Percentiles rank a stretch among this genome's conserved stretches.
phyloP scores from a whole-genome alignment of 1,140 invertebrate species.

The Penaeus indicus region DNA sequence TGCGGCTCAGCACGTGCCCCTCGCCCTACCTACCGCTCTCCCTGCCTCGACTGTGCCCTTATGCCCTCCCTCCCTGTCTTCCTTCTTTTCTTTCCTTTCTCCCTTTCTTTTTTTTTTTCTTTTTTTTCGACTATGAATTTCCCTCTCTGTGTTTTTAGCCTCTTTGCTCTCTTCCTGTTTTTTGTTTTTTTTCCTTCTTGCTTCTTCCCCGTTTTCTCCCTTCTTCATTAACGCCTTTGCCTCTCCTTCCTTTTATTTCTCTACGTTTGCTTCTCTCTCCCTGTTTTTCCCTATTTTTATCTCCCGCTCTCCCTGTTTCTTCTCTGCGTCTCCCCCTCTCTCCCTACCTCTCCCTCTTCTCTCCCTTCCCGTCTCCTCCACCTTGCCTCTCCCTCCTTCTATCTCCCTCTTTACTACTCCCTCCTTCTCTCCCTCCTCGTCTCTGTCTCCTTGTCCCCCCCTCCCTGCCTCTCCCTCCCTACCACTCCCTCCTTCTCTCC shows the following conservation, averaged over 20 bases:
- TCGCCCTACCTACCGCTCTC: not conserved
- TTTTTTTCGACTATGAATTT: not conserved
- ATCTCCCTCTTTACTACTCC: no score
- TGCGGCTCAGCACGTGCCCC: constrained; percentile 32
- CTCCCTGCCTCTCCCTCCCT: not conserved
- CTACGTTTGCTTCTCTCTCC: not conserved
- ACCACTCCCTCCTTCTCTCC: not conserved
- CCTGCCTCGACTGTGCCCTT: no score
- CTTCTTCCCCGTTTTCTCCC: no score
- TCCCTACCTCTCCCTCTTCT: not conserved
- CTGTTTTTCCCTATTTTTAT: not conserved
- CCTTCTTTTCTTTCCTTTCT: no score
- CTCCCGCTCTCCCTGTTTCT: constrained; percentile 7
- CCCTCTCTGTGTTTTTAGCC: not conserved
- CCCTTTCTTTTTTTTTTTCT: no score
- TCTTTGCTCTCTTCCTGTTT: not conserved
- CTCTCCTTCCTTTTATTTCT: not conserved
- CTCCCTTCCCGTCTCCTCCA: not conserved
- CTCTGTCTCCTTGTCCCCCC: not conserved
- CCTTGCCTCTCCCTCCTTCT: not conserved
- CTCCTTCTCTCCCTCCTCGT: not conserved
- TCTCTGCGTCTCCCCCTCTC: not conserved
- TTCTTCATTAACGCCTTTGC: not conserved
- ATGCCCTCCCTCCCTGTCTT: no score
- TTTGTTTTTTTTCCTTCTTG: not conserved